Percentiles rank a stretch among this genome's conserved stretches.
These are phyloP conservation scores for Lochmaea capreae DNA, from an alignment of 2,888 invertebrate species.

Conservation along the genomic window DNA sequence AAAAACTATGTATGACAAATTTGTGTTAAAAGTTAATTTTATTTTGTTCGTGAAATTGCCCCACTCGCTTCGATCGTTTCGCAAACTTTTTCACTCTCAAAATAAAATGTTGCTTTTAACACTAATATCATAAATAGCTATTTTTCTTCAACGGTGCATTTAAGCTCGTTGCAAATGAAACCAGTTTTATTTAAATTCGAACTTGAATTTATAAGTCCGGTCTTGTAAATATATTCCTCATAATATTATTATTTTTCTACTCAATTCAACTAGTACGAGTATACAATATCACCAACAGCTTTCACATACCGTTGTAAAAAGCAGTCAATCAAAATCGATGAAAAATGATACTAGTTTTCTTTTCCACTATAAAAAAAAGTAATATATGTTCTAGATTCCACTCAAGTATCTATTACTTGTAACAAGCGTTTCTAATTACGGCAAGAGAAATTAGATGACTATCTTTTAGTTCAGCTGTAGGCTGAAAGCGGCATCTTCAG, in stretches of 20 bases:
- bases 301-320: constrained; percentile 8
- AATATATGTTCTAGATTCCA: constrained; percentile 12
- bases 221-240: too few species aligned
- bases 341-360: constrained; percentile 11
- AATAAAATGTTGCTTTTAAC: too few species aligned
- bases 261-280: neutral
- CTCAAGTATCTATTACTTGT: constrained; percentile 14
- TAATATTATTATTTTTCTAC: neutral
- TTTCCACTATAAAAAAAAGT: constrained; percentile 3
- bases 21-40: too few species aligned
- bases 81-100: too few species aligned
- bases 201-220: too few species aligned
- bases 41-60: too few species aligned
- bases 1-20: too few species aligned
- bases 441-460: constrained; percentile 12
- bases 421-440: constrained; percentile 15
- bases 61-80: too few species aligned
- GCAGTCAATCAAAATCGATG: constrained; percentile 11
- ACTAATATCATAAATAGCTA: too few species aligned
- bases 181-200: too few species aligned
- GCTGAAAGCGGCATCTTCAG: constrained; percentile 7
- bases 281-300: neutral
- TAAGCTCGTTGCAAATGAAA: too few species aligned
- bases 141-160: too few species aligned
- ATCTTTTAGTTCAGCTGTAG: neutral